phyloP scores from a whole-genome alignment of 2,888 invertebrate genomes.

The Zaprionus obscuricornis region DNA sequence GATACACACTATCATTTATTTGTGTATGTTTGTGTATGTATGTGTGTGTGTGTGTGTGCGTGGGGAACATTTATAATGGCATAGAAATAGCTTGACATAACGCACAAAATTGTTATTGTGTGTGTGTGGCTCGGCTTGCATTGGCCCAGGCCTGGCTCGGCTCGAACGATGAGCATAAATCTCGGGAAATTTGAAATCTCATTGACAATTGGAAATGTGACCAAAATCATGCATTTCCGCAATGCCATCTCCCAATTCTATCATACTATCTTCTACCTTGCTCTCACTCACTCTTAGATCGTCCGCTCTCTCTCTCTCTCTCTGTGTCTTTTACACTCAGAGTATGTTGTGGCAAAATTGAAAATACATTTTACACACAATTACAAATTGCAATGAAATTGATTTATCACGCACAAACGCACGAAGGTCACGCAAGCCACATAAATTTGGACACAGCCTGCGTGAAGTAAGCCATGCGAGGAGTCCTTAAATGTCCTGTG shows the following conservation, averaged over 20 bases:
- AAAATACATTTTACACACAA: slow-evolving; percentile 77
- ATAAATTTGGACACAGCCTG: slow-evolving; percentile 65
- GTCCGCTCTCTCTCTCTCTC: background rate
- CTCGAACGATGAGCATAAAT: slow-evolving; percentile 62
- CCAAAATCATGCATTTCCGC: slow-evolving; percentile 74
- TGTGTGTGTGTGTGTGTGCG: slow-evolving; percentile 10
- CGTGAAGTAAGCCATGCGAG: slow-evolving; percentile 7
- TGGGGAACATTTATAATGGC: slow-evolving; percentile 59
- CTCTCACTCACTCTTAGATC: background rate
- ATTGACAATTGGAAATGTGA: slow-evolving; percentile 77
- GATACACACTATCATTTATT: slow-evolving; percentile 8
- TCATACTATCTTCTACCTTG: background rate
- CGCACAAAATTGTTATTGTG: slow-evolving; percentile 51
- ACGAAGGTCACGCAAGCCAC: slow-evolving; percentile 73
- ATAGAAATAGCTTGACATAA: slow-evolving; percentile 56
- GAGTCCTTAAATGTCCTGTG: slow-evolving; percentile 24
- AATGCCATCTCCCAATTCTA: slow-evolving; percentile 22
- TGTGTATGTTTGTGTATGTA: no score
- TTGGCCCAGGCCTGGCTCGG: no score
- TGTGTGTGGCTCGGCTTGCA: slow-evolving; percentile 37
- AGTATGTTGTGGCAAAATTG: slow-evolving; percentile 54
- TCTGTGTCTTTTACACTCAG: background rate
- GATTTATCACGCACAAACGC: slow-evolving; percentile 72
- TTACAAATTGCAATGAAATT: slow-evolving; percentile 77
- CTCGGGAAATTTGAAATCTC: slow-evolving; percentile 72